Evolutionary conservation across 2,888 invertebrate genomes (phyloP).

Genomic region (Orthosia gracilis): DNA sequence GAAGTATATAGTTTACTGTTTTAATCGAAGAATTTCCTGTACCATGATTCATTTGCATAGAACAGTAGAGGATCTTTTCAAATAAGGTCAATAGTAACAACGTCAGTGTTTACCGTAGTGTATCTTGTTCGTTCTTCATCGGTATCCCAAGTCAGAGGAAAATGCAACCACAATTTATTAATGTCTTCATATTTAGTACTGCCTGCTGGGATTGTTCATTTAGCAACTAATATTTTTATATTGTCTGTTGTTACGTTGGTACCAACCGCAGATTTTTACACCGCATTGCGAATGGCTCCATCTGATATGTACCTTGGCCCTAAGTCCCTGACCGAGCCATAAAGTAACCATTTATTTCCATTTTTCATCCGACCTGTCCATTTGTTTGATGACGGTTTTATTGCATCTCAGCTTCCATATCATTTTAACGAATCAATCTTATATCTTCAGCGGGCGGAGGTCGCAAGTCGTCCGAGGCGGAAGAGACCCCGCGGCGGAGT

Average conservation of each 20-base stretch:
- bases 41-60: slow-evolving; percentile 26
- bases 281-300: slow-evolving; percentile 3
- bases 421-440: slow-evolving; percentile 11
- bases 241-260: not conserved
- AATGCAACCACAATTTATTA: too few relatives aligned
- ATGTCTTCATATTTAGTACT: not conserved
- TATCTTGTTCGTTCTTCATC: not conserved
- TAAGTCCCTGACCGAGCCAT: not conserved
- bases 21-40: slow-evolving; percentile 45
- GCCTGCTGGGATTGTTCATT: not conserved
- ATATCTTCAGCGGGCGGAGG: slow-evolving; percentile 84
- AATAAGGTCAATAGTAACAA: not conserved
- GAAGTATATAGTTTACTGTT: slow-evolving; percentile 38
- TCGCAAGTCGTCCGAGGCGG: slow-evolving; percentile 89
- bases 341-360: slow-evolving; percentile 15
- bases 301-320: slow-evolving; percentile 15
- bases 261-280: not conserved
- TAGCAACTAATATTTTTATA: not conserved
- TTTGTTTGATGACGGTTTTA: slow-evolving; percentile 3
- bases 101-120: not conserved
- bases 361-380: not conserved
- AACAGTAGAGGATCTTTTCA: not conserved
- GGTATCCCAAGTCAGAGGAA: not conserved
- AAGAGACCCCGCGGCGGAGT: slow-evolving; percentile 91
- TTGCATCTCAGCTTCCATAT: not conserved